Conservation (phyloP, 2,797 vertebrate genomes). For the Muscicapa comitata region DNA sequence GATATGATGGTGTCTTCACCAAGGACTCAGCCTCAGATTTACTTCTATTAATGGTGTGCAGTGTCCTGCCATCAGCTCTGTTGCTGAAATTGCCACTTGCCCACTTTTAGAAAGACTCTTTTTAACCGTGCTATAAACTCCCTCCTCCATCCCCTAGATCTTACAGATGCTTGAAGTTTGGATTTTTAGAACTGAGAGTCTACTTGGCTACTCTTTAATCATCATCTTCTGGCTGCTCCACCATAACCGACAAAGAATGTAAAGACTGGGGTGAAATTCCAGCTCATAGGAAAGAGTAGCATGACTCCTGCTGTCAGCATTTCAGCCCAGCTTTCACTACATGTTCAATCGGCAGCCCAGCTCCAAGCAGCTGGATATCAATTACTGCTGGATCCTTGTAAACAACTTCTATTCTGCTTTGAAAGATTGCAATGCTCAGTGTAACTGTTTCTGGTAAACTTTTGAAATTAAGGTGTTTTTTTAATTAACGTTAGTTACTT, state of each 20-base stretch:
- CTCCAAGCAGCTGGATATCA: not conserved
- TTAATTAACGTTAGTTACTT: slow-evolving; percentile 9
- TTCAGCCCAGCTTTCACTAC: not conserved
- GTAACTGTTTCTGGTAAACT: slow-evolving; percentile 18
- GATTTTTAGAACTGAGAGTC: not conserved
- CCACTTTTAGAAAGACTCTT: not conserved
- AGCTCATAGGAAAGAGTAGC: not conserved
- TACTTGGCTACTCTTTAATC: not conserved
- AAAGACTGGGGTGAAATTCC: slow-evolving; percentile 28
- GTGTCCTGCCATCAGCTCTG: not conserved
- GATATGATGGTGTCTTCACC: not conserved
- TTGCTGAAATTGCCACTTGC: not conserved
- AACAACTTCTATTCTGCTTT: slow-evolving; percentile 9
- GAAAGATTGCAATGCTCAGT: not conserved
- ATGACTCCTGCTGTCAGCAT: not conserved
- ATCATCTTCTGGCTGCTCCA: not conserved
- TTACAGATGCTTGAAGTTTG: not conserved
- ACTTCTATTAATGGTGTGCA: not conserved
- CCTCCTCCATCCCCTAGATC: not conserved
- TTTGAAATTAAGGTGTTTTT: not conserved
- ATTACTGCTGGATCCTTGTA: not conserved
- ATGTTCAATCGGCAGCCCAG: not conserved
- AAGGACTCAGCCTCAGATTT: not conserved
- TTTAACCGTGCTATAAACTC: not conserved
- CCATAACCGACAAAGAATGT: slow-evolving; percentile 3